These are phyloP conservation scores for Astyanax mexicanus DNA, from an alignment of 2,797 vertebrate genomes.

Conservation along the genomic window DNA sequence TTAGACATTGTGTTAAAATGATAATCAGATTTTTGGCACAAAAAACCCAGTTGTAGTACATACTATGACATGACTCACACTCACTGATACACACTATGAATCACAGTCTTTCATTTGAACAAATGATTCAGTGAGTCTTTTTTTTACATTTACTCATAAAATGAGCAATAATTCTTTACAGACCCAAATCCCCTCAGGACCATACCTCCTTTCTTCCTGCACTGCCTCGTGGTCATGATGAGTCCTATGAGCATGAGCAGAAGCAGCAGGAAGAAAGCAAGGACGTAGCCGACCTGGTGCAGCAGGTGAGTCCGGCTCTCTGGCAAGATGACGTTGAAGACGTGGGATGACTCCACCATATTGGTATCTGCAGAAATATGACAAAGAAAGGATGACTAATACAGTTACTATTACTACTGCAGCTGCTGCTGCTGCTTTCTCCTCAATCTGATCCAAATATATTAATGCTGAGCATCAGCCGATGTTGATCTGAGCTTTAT, in stretches of 20 bases:
- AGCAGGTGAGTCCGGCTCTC: conserved; percentile 87
- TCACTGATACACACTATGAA: no score
- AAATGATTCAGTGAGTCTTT: neutral
- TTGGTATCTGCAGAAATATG: conserved; percentile 76
- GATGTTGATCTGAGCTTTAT: no score
- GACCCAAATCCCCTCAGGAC: conserved; percentile 20
- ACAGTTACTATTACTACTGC: neutral
- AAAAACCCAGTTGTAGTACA: no score
- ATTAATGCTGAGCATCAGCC: no score
- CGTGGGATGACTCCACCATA: conserved; percentile 75
- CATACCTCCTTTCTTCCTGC: conserved; percentile 83
- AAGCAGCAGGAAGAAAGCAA: conserved; percentile 89
- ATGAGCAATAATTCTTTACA: neutral
- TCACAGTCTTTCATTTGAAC: neutral
- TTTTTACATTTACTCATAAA: neutral
- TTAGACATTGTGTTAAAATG: neutral
- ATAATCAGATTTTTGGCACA: neutral
- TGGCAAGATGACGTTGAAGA: conserved; percentile 92
- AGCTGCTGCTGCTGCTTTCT: no score
- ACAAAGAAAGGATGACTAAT: neutral
- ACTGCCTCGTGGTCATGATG: conserved; percentile 81
- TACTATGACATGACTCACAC: no score
- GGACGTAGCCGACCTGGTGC: conserved; percentile 92
- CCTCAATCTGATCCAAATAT: no score
- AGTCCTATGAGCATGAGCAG: conserved; percentile 82